A percentile compares a stretch with the other conserved stretches of the same genome.
Conservation (phyloP, 2,113 vertebrate species). For the Eleginops maclovinus region DNA sequence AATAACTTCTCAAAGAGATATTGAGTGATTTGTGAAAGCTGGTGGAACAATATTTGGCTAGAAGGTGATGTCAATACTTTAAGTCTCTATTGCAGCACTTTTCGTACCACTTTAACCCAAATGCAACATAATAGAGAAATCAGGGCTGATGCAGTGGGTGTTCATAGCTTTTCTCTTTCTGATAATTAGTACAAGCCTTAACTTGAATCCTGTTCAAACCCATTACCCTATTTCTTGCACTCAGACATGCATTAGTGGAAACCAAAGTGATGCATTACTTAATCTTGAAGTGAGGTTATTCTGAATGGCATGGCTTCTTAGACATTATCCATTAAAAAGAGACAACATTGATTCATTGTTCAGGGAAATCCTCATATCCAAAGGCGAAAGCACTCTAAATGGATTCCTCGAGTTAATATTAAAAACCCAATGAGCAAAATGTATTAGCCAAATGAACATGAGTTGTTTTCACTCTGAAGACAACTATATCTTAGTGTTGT, state of each 20-base stretch:
- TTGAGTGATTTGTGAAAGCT: neutral
- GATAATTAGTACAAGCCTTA: constrained; percentile 24
- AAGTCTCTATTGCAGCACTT: neutral
- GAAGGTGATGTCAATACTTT: neutral
- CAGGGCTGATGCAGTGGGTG: neutral
- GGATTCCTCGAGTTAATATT: constrained; percentile 52
- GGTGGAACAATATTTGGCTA: neutral
- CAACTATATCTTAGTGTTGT: constrained; percentile 13
- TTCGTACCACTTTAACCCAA: neutral
- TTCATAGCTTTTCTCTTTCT: neutral
- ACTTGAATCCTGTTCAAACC: constrained; percentile 26
- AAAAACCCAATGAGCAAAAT: constrained; percentile 25
- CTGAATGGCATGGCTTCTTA: constrained; percentile 6
- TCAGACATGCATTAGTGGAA: constrained; percentile 38
- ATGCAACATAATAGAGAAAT: neutral
- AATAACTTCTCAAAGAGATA: neutral
- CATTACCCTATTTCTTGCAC: constrained; percentile 43
- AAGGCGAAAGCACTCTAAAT: constrained; percentile 20
- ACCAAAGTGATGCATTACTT: constrained; percentile 30
- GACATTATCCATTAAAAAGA: neutral
- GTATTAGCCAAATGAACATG: constrained; percentile 31
- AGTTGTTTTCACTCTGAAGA: constrained; percentile 23
- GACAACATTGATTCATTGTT: constrained; percentile 5
- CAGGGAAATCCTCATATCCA: constrained; percentile 18
- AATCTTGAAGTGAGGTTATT: constrained; percentile 17